These are phyloP conservation scores for Actias luna DNA, from an alignment of 2,888 invertebrate genomes.

Conservation along the genomic window DNA sequence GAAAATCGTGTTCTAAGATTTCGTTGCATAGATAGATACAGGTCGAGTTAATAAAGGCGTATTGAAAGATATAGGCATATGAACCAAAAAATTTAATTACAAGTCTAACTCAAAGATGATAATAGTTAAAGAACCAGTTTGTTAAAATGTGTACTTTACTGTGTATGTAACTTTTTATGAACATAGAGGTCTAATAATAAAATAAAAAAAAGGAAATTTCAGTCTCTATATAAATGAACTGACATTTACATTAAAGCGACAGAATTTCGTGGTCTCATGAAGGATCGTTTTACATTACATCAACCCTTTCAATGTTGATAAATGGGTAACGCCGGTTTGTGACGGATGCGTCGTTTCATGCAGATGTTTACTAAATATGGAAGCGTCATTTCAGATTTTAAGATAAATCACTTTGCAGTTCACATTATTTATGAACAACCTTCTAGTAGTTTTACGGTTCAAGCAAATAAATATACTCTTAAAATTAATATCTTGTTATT, in stretches of 20 bases:
- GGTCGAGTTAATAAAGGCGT: too few species aligned
- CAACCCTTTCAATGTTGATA: conserved; percentile 70
- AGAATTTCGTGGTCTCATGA: conserved; percentile 38
- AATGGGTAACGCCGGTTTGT: conserved; percentile 59
- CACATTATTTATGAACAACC: not conserved
- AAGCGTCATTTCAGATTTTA: not conserved
- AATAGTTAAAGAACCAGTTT: too few species aligned
- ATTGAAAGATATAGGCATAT: too few species aligned
- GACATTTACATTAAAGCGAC: conserved; percentile 45
- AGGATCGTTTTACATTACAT: conserved; percentile 62
- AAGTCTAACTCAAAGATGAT: too few species aligned
- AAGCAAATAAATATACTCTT: too few species aligned
- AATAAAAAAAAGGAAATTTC: not conserved
- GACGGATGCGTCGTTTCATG: conserved; percentile 55
- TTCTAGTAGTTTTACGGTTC: too few species aligned
- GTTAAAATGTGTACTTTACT: too few species aligned
- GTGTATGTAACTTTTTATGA: too few species aligned
- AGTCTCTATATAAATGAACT: conserved; percentile 29
- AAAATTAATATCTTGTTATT: too few species aligned
- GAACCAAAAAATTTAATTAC: too few species aligned
- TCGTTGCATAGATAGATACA: too few species aligned
- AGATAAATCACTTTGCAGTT: not conserved
- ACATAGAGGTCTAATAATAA: not conserved
- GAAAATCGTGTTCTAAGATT: too few species aligned
- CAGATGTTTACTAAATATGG: conserved; percentile 16